Evolutionary conservation across 2,113 vertebrate species (phyloP), one percentile per base, ranked within the genome.

Genomic region (Agelaius phoeniceus): DNA sequence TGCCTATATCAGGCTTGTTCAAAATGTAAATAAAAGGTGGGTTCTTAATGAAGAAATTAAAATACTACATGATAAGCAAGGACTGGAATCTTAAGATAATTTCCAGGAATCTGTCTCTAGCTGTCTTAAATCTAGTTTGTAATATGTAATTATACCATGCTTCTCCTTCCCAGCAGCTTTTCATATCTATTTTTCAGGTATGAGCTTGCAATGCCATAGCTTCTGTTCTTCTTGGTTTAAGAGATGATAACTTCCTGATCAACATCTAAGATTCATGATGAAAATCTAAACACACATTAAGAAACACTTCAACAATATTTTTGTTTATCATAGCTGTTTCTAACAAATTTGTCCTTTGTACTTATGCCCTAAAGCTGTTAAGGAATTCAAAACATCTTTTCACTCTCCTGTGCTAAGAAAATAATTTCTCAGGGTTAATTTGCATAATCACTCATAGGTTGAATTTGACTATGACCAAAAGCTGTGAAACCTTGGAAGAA

Each of bases 401-500:
- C 49, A 79, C 30, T 84, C 10, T 18, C 23, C 39, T 65, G 28
- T 55, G 54, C 41, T 75, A 81, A 52, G 48, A 81, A 78, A 94
- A 81, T 65, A 82, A 73, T 84, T 92, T 94, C 85, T 87, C 65
- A 46, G 22, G 52, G 49, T 89, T 59, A 78, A 90, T 96, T 92
- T 95, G 76, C 83, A 72, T 94, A 96, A 87, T 75, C 37, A 31
- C 72, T 94, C 27, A 69, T 72, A 74, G 78, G 59, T 67, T 92
- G 72, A 78, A 88, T 57, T 74, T 12, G 9, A 33, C 43, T 92
- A 37, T 73, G 69, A 92, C 65, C 26, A 75, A 95, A 89, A 95
- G n/a, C 52, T 89, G 68, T 94, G 77, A 89, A 92, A 90, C 77
- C 65, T 80, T 84, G 68, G n/a, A 92, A 73, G 62, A 90, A 94